Evolutionary conservation across 2,113 vertebrate species (phyloP), one percentile per base, ranked within the genome.

Genomic region (Dipodomys stephensi): DNA sequence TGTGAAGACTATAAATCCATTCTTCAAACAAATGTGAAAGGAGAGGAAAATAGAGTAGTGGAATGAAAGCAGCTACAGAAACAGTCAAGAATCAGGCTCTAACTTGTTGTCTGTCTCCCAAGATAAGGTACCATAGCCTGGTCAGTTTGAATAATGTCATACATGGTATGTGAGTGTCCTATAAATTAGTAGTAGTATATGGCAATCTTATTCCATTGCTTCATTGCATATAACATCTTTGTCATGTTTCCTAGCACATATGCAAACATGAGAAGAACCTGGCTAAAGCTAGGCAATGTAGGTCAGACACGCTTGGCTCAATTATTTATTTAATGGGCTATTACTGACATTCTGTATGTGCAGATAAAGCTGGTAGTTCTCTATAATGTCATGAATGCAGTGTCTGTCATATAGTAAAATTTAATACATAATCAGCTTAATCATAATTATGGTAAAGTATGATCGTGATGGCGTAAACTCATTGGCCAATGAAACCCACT

Each of bases 371-470:
- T 32, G 7, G 28, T 86, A 57, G 39, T 27, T 82, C 7, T 62
- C 35, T 39, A 39, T 39, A 39, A 25, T 82, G 13, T 35, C 3
- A 0, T 90, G 27, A 84, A 23, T 76, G 69, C 1, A 65, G 28
- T 15, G 35, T 2, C 27, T 68, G 53, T 28, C 65, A 49, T 60
- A 10, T 7, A 76, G 12, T 88, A 72, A 77, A 80, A 32, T 11
- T 12, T 20, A 60, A 69, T 39, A 73, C 84, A 11, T 76, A 81
- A 49, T 44, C 73, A 79, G 15, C 10, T 18, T 78, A 44, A 67
- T 71, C 67, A 73, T 27, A 95, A 68, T 68, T 44, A 88, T 62
- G 30, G 64, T 69, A 83, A 87, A 86, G 35, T 72, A 62, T n/a
- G 64, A 85, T 16, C 71, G 7, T 82, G 15, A 83, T 22, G 20